Evolutionary conservation across 2,113 vertebrate species (phyloP), one percentile per base, ranked within the genome.

Genomic region (Dolichotis patagonum): DNA sequence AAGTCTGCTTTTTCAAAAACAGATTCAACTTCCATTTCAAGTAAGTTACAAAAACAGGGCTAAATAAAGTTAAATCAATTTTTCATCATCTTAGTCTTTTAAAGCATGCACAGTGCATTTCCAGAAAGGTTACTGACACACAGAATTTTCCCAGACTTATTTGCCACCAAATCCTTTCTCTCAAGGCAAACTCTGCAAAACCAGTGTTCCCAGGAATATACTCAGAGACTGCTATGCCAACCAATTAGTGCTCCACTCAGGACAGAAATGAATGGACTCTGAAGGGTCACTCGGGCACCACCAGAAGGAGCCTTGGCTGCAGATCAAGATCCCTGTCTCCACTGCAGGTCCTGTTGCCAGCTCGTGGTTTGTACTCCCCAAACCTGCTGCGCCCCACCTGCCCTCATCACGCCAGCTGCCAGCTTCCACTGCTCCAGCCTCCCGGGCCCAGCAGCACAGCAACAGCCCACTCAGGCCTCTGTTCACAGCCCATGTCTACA

Each of bases 301-400:
- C 65, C 30, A 91, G 65, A 60, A 82, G 87, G 65, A 93, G 90
- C 49, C 58, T 19, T 88, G 89, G 91, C 88, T 52, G 24, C 8
- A 28, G 54, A 38, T 85, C 85, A 84, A 84, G 56, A 91, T 8
- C 19, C 67, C 32, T 1, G 7, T 41, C n/a, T 69, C 75, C 7
- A 35, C 62, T 3, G 14, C 56, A 60, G 84, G 20, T 38, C 69
- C 38, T 54, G 62, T 12, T 87, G 95, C 93, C 93, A 94, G 41
- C 30, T 5, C 26, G 43, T 7, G 77, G 67, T 81, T 43, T 49
- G 35, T 38, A 41, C 67, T 81, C 84, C n/a, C 80, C 60, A 82
- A 78, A 58, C 24, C 73, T 0, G 26, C 93, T 35, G 88, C 46
- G 73, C 62, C 54, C 69, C 89, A 90, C 90, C 67, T 78, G 90